Base-by-base conservation (phyloP, 1,140 invertebrate genomes). In the Himalopsyche phryganea region DNA sequence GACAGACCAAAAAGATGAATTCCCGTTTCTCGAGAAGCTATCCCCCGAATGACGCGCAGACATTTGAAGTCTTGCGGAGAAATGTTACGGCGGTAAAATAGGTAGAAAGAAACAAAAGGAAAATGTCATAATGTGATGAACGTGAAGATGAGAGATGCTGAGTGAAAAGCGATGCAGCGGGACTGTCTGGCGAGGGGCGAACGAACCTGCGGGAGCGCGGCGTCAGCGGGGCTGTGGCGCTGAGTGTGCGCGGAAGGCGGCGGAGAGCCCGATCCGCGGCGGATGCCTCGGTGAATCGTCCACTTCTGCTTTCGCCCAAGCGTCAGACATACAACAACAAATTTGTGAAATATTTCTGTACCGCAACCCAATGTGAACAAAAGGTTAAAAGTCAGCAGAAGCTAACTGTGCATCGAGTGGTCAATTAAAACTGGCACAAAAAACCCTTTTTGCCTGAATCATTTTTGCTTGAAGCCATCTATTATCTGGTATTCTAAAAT, bases 301-400 rank as follows among this genome's bases (percentile, higher is more conserved):
- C 86, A 87, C 84, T 86, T 88, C 86, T 87, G 83, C 71, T 15
- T n/a, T n/a, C n/a, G n/a, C n/a, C n/a, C n/a, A n/a, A n/a, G n/a
- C 50, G 45, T 9, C 50, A 60, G 17, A 55, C 52, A 55, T 47
- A 55, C 52, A 45, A 40, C 11, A 40, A n/a, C 15, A 40, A 40
- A 40, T 40, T 3, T 5, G 11, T 15, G 4, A 40, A 40, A 40
- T 11, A 13, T 15, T 40, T 40, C 15, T 3, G 4, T 40, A 15
- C 15, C n/a, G 3, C n/a, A 40, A 3, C 38, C 33, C 33, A 35
- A n/a, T n/a, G n/a, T n/a, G n/a, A n/a, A n/a, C n/a, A n/a, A n/a
- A n/a, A n/a, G n/a, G n/a, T n/a, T n/a, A n/a, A n/a, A n/a, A n/a
- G n/a, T n/a, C n/a, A n/a, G n/a, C n/a, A n/a, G n/a, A n/a, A n/a